Evolutionary conservation across 2,113 vertebrate genomes (phyloP), one percentile per base, ranked within the genome.

Genomic region (Trochalopteron elliotii): DNA sequence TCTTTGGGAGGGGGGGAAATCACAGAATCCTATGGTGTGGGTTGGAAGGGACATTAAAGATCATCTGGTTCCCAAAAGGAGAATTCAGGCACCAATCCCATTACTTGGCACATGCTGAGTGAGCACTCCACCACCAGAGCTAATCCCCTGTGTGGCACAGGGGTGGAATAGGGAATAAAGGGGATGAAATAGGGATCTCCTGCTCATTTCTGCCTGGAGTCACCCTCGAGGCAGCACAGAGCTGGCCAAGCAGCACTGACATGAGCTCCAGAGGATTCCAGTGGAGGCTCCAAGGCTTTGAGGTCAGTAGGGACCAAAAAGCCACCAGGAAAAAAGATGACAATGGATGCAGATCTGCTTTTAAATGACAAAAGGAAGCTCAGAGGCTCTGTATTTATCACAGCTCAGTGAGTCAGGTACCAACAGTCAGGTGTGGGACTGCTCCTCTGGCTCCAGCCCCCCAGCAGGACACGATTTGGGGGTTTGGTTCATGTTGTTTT

Each of bases 301-400:
- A 77, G 40, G 5, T 35, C 53, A 64, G 40, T 4, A 50, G 14
- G 20, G 19, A 69, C 12, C 20, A 49, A 61, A 81, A 60, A 16
- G 14, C 40, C 74, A 20, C 20, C 52, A 72, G 40, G 33, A 52
- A 28, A 53, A 49, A 59, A 14, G 16, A 21, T 3, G 2, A 7
- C 1, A 5, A 1, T 42, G 55, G 52, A 10, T 53, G 31, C 44
- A 87, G 60, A n/a, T 82, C 45, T 72, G 44, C 35, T 89, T 53
- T 59, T 10, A 39, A 15, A 40, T 15, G 42, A 22, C 8, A 15
- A 17, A 12, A 7, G 45, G 42, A 18, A 40, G 28, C 69, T 63
- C 74, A 24, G 22, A 33, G 65, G 24, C n/a, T 75, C 57, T 0
- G 0, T 15, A 4, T 76, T 31, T 9, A 11, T 39, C 53, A 12